Evolutionary conservation across 2,797 vertebrate species (phyloP), one percentile per base, ranked within the genome.

Genomic region (Oreochromis grahami): DNA sequence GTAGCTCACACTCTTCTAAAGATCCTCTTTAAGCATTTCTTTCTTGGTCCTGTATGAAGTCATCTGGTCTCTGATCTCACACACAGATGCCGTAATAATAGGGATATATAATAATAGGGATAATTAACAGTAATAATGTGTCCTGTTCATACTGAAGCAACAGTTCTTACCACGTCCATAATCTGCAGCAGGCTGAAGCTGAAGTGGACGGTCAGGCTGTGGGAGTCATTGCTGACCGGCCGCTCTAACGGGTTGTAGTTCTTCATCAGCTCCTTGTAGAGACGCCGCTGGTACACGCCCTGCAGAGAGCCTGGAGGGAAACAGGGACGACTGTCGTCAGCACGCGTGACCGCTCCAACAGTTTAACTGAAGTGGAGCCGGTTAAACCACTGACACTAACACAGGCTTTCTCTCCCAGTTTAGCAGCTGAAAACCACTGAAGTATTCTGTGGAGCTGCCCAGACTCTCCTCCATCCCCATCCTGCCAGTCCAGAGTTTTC

Each of bases 181-280:
- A 96, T 96, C 93, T 96, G 96, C 94, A 96, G 94, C 43, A 96
- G 94, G 83, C 95, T 96, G 92, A 96, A 95, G 91, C 91, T 96
- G 93, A 96, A 96, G 87, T 91, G 86, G 21, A 96, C 95, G 0
- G 93, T 95, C 52, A 96, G 94, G 17, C 96, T 94, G 79, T 95
- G 94, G 10, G 95, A 95, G 93, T 96, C 96, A 8, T 96, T 96
- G 88, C 65, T 86, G 68, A 96, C 95, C 0, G 95, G 95, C 3
- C 95, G 85, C 80, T 96, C 95, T 72, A 96, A 81, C 2, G 94
- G 93, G 80, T 94, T 96, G 87, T 96, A 96, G 85, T 94, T 92
- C 65, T 55, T 94, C 95, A 96, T 94, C 83, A 96, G 91, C 81
- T 96, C 96, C 79, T 90, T 92, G 91, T 96, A 96, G 24, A 96